These are phyloP conservation scores for Enteromius viviparus DNA, from an alignment of 2,797 vertebrate species.

Conservation along the genomic window DNA sequence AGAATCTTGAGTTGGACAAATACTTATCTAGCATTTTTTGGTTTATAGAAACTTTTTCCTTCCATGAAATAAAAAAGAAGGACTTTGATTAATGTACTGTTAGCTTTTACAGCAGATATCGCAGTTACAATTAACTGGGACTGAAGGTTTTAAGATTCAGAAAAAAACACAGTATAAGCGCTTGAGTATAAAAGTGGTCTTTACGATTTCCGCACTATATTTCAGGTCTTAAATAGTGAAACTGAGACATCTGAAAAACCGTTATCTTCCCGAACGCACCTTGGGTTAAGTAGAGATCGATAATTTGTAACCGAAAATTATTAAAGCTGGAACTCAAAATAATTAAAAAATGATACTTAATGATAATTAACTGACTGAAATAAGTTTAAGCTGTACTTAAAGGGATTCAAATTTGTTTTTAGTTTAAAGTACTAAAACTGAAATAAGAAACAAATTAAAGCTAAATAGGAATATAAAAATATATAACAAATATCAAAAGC, in stretches of 20 bases:
- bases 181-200: neutral
- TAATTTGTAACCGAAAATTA: neutral
- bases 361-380: neutral
- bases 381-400: neutral
- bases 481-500: neutral
- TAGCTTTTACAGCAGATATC: neutral
- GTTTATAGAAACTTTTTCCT: neutral
- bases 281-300: neutral
- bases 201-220: neutral
- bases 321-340: neutral
- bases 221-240: neutral
- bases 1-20: constrained; percentile 7
- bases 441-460: constrained; percentile 6
- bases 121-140: neutral
- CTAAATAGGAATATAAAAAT: neutral
- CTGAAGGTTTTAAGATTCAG: neutral
- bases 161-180: neutral
- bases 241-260: neutral
- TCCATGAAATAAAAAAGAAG: neutral
- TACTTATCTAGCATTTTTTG: constrained; percentile 2
- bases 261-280: neutral
- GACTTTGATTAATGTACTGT: neutral
- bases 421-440: neutral
- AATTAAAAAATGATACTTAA: neutral
- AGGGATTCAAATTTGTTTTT: neutral